Percentiles rank a stretch among this genome's conserved stretches.
phyloP scores from a whole-genome alignment of 2,888 invertebrate genomes.

The Ashinkailepas kermadecensis region DNA sequence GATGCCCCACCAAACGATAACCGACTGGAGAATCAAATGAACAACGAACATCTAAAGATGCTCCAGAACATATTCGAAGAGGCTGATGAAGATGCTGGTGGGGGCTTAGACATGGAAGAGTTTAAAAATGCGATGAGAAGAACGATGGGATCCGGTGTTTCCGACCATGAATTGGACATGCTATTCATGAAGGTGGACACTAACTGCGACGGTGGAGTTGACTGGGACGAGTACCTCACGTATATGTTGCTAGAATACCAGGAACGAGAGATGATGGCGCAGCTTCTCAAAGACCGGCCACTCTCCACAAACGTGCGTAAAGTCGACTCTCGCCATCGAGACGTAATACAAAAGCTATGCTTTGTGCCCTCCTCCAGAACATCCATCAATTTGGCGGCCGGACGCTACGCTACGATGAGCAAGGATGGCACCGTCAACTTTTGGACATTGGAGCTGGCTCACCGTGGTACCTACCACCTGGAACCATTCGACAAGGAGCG shows the following conservation, averaged over 20 bases:
- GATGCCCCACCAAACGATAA: neutral
- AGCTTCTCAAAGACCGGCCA: constrained; percentile 54
- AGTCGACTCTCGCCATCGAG: constrained; percentile 59
- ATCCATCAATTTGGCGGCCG: constrained; percentile 51
- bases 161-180: constrained; percentile 26
- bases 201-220: constrained; percentile 49
- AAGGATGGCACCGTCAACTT: constrained; percentile 68
- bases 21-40: neutral
- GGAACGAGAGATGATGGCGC: constrained; percentile 55
- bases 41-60: neutral
- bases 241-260: constrained; percentile 65
- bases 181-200: constrained; percentile 41
- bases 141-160: neutral
- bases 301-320: constrained; percentile 54
- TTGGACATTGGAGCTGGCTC: constrained; percentile 65
- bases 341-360: constrained; percentile 46
- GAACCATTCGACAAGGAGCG: constrained; percentile 6
- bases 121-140: constrained; percentile 6
- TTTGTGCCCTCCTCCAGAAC: neutral
- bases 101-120: constrained; percentile 2
- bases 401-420: constrained; percentile 65
- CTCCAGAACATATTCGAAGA: constrained; percentile 3
- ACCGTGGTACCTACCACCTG: constrained; percentile 51
- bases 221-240: constrained; percentile 72
- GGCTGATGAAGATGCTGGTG: neutral